Conservation (phyloP, 37 sponge, comb jelly and placozoan species). For the Cliona cf. orientalis region DNA sequence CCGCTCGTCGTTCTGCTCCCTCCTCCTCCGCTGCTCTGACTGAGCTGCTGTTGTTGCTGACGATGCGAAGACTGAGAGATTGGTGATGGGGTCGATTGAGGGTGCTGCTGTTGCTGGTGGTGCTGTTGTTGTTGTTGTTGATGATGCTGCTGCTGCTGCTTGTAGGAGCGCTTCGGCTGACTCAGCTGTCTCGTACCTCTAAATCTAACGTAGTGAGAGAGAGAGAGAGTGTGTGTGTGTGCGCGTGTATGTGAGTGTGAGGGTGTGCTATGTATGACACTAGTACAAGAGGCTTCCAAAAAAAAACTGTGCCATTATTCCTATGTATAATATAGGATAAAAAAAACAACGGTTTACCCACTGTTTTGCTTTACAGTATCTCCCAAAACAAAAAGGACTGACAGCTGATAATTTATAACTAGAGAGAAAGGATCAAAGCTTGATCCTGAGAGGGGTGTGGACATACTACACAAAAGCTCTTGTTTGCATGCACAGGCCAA, state of each 20-base stretch:
- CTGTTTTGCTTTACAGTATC: too few relatives aligned
- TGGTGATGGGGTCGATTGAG: not conserved
- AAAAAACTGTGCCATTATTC: too few relatives aligned
- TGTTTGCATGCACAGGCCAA: too few relatives aligned
- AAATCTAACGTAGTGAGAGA: not conserved
- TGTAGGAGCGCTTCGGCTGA: slow-evolving; percentile 1
- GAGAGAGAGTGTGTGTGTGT: not conserved
- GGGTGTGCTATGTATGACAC: not conserved
- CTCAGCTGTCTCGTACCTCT: slow-evolving; percentile 7
- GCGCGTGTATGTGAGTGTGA: not conserved
- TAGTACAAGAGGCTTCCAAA: too few relatives aligned
- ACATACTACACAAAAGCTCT: too few relatives aligned
- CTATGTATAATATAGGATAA: not conserved
- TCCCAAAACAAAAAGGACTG: too few relatives aligned
- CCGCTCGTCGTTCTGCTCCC: not conserved
- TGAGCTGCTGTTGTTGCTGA: not conserved
- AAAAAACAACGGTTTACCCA: not conserved
- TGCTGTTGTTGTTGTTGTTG: not conserved
- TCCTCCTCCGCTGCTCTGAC: not conserved
- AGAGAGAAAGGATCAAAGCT: too few relatives aligned
- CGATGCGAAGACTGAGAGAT: not conserved
- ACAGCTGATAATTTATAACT: too few relatives aligned
- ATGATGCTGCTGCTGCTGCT: not conserved
- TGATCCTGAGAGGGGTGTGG: too few relatives aligned
- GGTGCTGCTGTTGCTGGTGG: not conserved